These are phyloP conservation scores for Numenius phaeopus DNA, from an alignment of 2,797 vertebrate species.

Conservation along the genomic window DNA sequence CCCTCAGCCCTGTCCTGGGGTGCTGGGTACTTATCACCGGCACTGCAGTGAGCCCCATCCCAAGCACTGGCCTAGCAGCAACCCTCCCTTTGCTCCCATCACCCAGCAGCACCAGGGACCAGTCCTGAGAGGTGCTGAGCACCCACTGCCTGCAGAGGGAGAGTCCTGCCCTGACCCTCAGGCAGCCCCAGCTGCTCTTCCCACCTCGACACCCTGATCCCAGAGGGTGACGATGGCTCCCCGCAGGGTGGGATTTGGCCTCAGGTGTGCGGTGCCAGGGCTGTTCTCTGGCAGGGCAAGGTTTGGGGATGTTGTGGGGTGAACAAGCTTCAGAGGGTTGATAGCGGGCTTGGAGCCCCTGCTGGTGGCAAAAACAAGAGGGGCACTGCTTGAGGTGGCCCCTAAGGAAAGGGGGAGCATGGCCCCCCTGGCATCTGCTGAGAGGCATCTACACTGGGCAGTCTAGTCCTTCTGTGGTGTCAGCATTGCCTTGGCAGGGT, in stretches of 20 bases:
- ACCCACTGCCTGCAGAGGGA: not conserved
- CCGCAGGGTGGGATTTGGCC: not conserved
- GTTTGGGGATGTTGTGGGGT: not conserved
- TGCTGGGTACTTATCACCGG: not conserved
- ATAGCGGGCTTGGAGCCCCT: not conserved
- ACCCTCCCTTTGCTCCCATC: not conserved
- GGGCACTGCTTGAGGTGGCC: fast-evolving
- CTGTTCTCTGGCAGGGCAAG: not conserved
- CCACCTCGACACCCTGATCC: not conserved
- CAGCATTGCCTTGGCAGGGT: not conserved
- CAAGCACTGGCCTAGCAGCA: not conserved
- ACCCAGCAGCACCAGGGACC: not conserved
- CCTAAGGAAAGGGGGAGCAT: not conserved
- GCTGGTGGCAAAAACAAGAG: fast-evolving
- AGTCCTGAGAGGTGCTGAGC: not conserved
- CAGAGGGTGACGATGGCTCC: not conserved
- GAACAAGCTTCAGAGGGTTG: fast-evolving
- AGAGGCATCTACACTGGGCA: not conserved
- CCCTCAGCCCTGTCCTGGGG: not conserved
- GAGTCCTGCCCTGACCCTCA: not conserved
- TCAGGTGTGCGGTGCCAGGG: not conserved
- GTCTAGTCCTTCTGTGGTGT: not conserved
- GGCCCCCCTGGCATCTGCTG: not conserved
- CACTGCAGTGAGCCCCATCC: not conserved
- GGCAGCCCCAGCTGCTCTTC: not conserved